Conservation (phyloP, 1,140 invertebrate species). For the Aphidius ervi region DNA sequence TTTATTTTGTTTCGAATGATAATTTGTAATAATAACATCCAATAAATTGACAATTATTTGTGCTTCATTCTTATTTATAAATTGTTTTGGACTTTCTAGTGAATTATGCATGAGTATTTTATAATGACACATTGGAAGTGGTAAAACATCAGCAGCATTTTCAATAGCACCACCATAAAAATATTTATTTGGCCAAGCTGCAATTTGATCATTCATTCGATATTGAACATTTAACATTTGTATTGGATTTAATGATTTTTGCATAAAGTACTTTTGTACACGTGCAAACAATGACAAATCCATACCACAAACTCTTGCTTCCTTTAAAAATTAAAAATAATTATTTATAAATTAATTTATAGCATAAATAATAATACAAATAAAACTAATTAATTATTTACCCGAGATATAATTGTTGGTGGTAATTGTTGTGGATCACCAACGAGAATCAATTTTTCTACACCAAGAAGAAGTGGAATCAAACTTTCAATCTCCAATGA, state of each 20-base stretch:
- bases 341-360: slow-evolving; percentile 1
- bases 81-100: slow-evolving; percentile 29
- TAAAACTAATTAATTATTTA: slow-evolving; percentile 33
- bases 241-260: slow-evolving; percentile 40
- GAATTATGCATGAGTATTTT: slow-evolving; percentile 55
- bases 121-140: slow-evolving; percentile 53
- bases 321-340: slow-evolving; percentile 35
- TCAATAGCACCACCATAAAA: slow-evolving; percentile 68
- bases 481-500: slow-evolving; percentile 73
- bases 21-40: background rate
- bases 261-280: slow-evolving; percentile 45
- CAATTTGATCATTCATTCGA: slow-evolving; percentile 77
- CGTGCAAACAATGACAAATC: slow-evolving; percentile 59
- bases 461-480: slow-evolving; percentile 64
- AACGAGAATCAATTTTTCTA: slow-evolving; percentile 70
- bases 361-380: background rate
- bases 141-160: slow-evolving; percentile 42
- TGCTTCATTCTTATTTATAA: background rate
- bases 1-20: background rate
- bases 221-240: slow-evolving; percentile 70
- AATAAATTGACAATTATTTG: background rate
- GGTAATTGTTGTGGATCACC: slow-evolving; percentile 80
- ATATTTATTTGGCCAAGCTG: slow-evolving; percentile 63
- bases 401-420: slow-evolving; percentile 68
- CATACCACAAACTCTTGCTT: slow-evolving; percentile 53